Conservation (phyloP, 37 sponge, comb jelly and placozoan species). For the Spongilla lacustris region DNA sequence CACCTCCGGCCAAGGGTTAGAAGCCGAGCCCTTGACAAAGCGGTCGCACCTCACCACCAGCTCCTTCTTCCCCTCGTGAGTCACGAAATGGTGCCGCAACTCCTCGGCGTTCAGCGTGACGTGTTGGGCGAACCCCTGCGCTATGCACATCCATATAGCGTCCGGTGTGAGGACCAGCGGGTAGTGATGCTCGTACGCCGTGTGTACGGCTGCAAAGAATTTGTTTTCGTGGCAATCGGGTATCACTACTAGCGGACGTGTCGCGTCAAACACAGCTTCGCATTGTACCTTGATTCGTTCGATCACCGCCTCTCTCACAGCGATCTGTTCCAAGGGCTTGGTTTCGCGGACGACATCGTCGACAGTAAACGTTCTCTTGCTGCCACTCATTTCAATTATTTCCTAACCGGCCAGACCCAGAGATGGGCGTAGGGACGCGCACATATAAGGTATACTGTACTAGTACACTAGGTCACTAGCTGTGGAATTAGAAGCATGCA, state of each 20-base stretch:
- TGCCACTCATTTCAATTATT: neutral
- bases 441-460: no score
- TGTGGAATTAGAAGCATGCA: no score
- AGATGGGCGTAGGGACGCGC: no score
- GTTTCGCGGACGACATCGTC: neutral
- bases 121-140: constrained; percentile 51
- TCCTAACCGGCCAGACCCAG: no score
- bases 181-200: constrained; percentile 55
- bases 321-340: neutral
- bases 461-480: no score
- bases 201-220: constrained; percentile 30
- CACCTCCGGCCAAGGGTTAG: constrained; percentile 64
- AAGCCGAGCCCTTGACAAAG: constrained; percentile 49
- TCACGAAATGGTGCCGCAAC: constrained; percentile 54
- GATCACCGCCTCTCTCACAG: neutral
- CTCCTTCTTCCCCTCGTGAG: constrained; percentile 53
- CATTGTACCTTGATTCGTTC: neutral
- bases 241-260: neutral
- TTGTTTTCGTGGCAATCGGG: neutral
- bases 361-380: neutral
- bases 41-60: constrained; percentile 26
- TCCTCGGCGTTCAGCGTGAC: constrained; percentile 66
- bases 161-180: constrained; percentile 63
- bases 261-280: neutral
- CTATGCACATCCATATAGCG: constrained; percentile 59